Evolutionary conservation across 2,797 vertebrate species (phyloP), one percentile per base, ranked within the genome.

Genomic region (Alauda arvensis): DNA sequence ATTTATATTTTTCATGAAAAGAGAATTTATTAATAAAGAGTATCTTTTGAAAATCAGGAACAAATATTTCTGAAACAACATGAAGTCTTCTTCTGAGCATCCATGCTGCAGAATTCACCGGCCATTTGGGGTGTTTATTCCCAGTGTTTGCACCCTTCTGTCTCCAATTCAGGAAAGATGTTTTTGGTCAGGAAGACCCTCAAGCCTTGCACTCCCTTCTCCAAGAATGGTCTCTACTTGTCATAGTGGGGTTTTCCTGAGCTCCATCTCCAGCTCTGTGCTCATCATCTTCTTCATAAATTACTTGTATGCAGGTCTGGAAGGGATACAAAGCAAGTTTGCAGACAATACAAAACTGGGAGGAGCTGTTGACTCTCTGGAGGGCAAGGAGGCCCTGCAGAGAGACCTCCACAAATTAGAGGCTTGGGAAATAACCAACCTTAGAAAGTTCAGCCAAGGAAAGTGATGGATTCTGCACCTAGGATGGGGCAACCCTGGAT

Each of bases 131-230:
- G 6, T 48, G 5, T 1, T 1, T 8, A 7, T 53, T 75, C 10
- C n/a, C n/a, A 45, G 24, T 76, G 11, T n/a, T 42, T 25, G 1
- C 29, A 59, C 26, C 17, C 14, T 69, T 28, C 40, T 18, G 6
- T 8, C 5, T n/a, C 12, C 33, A 31, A 28, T 0, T 2, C 19
- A 49, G 16, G 37, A 34, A 77, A 52, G 14, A 43, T 3, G 0
- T 4, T 65, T 63, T 25, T 29, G 11, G 9, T 12, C 16, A 61
- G 26, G 15, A 60, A 3, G 3, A 6, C 17, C 28, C 14, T 29
- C 0, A 0, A 39, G 15, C 9, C 25, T 20, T 33, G 2, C 0
- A 1, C 16, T 63, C 14, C 6, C 4, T 79, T 8, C 34, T 57
- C 21, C 21, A 68, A 42, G 14, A 34, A 23, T 1, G 0, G 3